Conservation (phyloP, 1,140 invertebrate species). For the Drosophila watanabei region DNA sequence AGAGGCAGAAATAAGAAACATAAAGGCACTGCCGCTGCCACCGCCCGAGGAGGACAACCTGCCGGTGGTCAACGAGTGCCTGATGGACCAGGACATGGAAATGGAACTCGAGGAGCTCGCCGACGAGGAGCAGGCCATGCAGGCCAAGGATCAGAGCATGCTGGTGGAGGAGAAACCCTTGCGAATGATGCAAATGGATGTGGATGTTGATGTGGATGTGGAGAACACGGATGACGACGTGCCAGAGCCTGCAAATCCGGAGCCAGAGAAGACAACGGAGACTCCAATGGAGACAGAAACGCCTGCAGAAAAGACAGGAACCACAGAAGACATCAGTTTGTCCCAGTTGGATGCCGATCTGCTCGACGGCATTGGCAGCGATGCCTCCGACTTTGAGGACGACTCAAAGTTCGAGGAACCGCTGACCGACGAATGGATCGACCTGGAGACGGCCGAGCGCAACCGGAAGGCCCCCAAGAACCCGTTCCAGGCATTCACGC, state of each 20-base stretch:
- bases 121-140: constrained; percentile 6
- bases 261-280: no score
- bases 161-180: constrained; percentile 9
- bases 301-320: neutral
- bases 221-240: neutral
- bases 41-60: constrained; percentile 33
- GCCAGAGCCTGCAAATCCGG: neutral
- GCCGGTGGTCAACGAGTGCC: constrained; percentile 59
- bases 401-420: neutral
- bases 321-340: neutral
- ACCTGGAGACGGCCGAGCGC: constrained; percentile 24
- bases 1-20: neutral
- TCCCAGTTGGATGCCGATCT: constrained; percentile 12
- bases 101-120: neutral
- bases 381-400: neutral
- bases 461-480: constrained; percentile 9
- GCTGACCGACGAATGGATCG: constrained; percentile 46
- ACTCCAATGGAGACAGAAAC: no score
- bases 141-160: neutral
- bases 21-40: neutral
- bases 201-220: neutral
- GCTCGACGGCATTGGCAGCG: constrained; percentile 52
- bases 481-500: constrained; percentile 36
- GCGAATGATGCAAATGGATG: neutral
- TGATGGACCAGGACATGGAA: constrained; percentile 27